phyloP scores from a whole-genome alignment of 2,888 invertebrate genomes.

The Hybos culiciformis region DNA sequence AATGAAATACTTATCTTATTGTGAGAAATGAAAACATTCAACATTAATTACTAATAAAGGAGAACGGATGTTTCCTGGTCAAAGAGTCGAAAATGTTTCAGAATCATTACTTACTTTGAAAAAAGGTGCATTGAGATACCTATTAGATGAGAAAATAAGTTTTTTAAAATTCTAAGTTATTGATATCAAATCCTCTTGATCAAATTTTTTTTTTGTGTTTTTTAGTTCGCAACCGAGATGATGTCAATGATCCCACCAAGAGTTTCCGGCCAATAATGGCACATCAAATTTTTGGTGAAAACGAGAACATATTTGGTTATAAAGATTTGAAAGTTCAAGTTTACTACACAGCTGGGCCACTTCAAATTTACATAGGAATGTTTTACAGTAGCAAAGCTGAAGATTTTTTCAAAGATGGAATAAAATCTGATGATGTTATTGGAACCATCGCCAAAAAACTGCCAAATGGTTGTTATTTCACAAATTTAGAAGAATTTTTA shows the following conservation, averaged over 20 bases:
- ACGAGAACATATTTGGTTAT: slow-evolving; percentile 90
- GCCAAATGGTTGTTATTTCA: slow-evolving; percentile 50
- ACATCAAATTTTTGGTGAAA: slow-evolving; percentile 85
- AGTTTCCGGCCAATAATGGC: slow-evolving; percentile 75
- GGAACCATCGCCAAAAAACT: slow-evolving; percentile 53
- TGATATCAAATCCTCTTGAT: neutral
- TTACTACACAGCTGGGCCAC: slow-evolving; percentile 65
- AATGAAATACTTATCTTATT: too few relatives aligned
- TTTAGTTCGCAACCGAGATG: slow-evolving; percentile 46
- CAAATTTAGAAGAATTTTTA: slow-evolving; percentile 60
- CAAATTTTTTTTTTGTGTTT: neutral
- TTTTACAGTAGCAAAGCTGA: slow-evolving; percentile 53
- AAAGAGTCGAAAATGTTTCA: too few relatives aligned
- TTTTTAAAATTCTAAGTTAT: neutral
- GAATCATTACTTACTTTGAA: too few relatives aligned
- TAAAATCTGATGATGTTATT: slow-evolving; percentile 56
- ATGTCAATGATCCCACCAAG: slow-evolving; percentile 49
- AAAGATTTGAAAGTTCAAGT: slow-evolving; percentile 64
- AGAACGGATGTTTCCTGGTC: too few relatives aligned
- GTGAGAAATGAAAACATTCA: too few relatives aligned
- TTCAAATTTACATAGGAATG: slow-evolving; percentile 65
- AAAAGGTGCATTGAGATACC: too few relatives aligned
- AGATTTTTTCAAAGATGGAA: too few relatives aligned
- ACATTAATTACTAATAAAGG: too few relatives aligned
- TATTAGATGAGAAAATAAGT: too few relatives aligned